Evolutionary conservation across 2,888 invertebrate genomes (phyloP).

Genomic region (Cordilura impudica): DNA sequence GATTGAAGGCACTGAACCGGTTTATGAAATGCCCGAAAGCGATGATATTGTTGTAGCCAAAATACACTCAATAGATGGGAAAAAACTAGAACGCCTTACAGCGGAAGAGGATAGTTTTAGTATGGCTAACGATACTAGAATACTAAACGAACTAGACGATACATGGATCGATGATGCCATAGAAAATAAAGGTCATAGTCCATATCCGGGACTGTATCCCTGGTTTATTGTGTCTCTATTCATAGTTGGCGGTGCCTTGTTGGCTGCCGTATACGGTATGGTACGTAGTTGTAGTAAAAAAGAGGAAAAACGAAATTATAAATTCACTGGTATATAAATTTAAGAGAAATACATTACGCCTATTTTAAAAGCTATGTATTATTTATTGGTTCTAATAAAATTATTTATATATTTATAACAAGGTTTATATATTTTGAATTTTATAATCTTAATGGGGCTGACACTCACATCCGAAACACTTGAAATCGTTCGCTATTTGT

Average conservation of each 20-base stretch:
- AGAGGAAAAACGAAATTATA: conserved; percentile 68
- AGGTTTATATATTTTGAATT: no score
- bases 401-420: no score
- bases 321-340: conserved; percentile 67
- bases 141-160: conserved; percentile 30
- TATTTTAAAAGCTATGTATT: no score
- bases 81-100: conserved; percentile 58
- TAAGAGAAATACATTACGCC: no score
- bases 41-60: conserved; percentile 64
- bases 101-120: conserved; percentile 42
- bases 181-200: conserved; percentile 18
- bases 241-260: conserved; percentile 65
- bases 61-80: conserved; percentile 40
- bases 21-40: conserved; percentile 69
- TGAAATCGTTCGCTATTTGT: no score
- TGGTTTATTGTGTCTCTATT: conserved; percentile 70
- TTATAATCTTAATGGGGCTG: no score
- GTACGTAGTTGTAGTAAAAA: conserved; percentile 67
- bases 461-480: no score
- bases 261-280: conserved; percentile 66
- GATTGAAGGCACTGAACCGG: conserved; percentile 73
- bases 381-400: no score
- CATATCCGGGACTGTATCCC: conserved; percentile 69
- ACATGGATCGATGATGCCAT: conserved; percentile 53
- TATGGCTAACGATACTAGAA: conserved; percentile 32